phyloP scores from a whole-genome alignment of 2,113 vertebrate genomes.

The Cyphomyrus plagiostoma region DNA sequence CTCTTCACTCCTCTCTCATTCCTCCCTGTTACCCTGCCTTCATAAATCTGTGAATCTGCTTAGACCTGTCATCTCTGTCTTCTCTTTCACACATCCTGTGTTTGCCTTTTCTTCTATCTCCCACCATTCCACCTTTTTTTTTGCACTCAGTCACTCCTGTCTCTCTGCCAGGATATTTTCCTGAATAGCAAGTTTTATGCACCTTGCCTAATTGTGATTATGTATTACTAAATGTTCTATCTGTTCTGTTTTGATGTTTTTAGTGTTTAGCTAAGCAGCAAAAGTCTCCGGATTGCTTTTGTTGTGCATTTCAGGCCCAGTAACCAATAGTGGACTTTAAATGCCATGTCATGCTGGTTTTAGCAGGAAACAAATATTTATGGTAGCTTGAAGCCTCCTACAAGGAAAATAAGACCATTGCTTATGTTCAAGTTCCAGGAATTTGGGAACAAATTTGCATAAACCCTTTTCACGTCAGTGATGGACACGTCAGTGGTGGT shows the following conservation, averaged over 20 bases:
- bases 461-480: constrained; percentile 21
- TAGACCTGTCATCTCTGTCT: background rate
- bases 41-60: background rate
- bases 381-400: constrained; percentile 59
- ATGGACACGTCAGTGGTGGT: constrained; percentile 34
- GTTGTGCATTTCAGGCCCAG: constrained; percentile 54
- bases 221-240: background rate
- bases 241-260: background rate
- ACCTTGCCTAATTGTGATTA: background rate
- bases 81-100: background rate
- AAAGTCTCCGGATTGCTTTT: constrained; percentile 41
- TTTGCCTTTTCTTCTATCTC: background rate
- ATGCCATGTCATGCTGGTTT: constrained; percentile 65
- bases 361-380: constrained; percentile 71
- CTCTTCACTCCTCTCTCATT: background rate
- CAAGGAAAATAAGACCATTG: constrained; percentile 62
- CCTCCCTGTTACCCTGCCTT: background rate
- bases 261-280: constrained; percentile 28
- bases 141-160: background rate
- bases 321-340: constrained; percentile 57
- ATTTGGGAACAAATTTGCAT: constrained; percentile 38
- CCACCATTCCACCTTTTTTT: background rate
- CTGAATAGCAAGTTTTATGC: background rate
- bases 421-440: constrained; percentile 58
- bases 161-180: background rate